Percentiles rank a stretch among this genome's conserved stretches.
phyloP scores from a whole-genome alignment of 1,140 invertebrate genomes.

The Drosophila orena region DNA sequence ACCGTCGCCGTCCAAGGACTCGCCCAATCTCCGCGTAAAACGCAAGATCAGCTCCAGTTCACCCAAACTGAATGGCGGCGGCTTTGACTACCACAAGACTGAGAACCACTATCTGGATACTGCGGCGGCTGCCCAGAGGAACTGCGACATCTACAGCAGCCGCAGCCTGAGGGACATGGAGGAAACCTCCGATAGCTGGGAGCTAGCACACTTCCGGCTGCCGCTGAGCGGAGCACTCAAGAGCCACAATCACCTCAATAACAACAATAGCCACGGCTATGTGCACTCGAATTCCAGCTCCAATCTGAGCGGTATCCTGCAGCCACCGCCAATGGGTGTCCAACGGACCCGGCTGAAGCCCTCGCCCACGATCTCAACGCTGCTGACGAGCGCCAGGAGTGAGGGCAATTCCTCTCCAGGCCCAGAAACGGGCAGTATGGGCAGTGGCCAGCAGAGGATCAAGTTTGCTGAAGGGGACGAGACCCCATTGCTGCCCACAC shows the following conservation, averaged over 20 bases:
- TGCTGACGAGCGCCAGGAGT: constrained; percentile 45
- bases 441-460: constrained; percentile 60
- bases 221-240: constrained; percentile 76
- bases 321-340: constrained; percentile 38
- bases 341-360: constrained; percentile 52
- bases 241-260: constrained; percentile 50
- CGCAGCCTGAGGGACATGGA: constrained; percentile 62
- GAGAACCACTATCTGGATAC: constrained; percentile 65
- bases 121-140: constrained; percentile 18
- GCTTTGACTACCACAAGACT: constrained; percentile 73
- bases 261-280: constrained; percentile 51
- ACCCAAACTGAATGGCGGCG: constrained; percentile 72
- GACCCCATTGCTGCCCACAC: constrained; percentile 39
- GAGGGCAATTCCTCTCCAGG: constrained; percentile 6
- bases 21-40: constrained; percentile 70
- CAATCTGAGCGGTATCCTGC: constrained; percentile 75
- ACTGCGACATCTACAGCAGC: constrained; percentile 68
- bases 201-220: constrained; percentile 75
- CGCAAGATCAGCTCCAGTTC: constrained; percentile 82
- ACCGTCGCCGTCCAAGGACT: constrained; percentile 25
- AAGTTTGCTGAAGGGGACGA: constrained; percentile 67
- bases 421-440: constrained; percentile 52
- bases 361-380: constrained; percentile 78
- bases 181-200: constrained; percentile 57
- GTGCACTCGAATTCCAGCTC: constrained; percentile 70